Evolutionary conservation across 2,888 invertebrate species (phyloP), one percentile per base, ranked within the genome.

Genomic region (Leptarthrus brevirostris): DNA sequence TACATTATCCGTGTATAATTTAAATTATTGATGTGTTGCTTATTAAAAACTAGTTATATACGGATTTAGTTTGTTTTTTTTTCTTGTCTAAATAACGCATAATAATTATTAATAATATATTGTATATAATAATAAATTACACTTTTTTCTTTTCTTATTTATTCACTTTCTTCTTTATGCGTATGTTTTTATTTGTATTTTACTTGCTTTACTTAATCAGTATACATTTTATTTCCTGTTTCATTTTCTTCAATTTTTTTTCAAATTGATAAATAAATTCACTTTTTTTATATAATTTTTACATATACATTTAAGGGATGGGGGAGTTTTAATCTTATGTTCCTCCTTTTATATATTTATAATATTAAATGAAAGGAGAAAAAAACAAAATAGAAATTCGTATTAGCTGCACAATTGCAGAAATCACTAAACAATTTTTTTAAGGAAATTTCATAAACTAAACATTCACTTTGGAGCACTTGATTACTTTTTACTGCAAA

Each of bases 191-290:
- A 8, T 58, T 58, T 56, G n/a, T 56, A 26, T 56, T 8, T 12
- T 30, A n/a, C n/a, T 30, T n/a, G n/a, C n/a, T 56, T 56, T 24
- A 18, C 36, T 61, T 61, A 61, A 61, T 61, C 34, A 61, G 58
- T 61, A 61, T 61, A 61, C 58, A 36, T 34, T 36, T 61, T 61
- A 36, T 16, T 61, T 61, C 58, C 58, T 61, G 58, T 36, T 61
- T 61, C 36, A 53, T 3, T 61, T 61, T n/a, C n/a, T n/a, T n/a
- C n/a, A n/a, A n/a, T 61, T 61, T 14, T 5, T 3, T 61, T 20
- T 58, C 30, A 2, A 61, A 36, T 61, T 34, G 36, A 61, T 40
- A 61, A 61, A 61, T 61, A 61, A 61, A 61, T 61, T 36, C 58
- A 34, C 16, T 61, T 61, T n/a, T 30, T 34, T 58, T 36, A 44